Evolutionary conservation across 2,113 vertebrate species (phyloP).

Genomic region (Mixornis gularis): DNA sequence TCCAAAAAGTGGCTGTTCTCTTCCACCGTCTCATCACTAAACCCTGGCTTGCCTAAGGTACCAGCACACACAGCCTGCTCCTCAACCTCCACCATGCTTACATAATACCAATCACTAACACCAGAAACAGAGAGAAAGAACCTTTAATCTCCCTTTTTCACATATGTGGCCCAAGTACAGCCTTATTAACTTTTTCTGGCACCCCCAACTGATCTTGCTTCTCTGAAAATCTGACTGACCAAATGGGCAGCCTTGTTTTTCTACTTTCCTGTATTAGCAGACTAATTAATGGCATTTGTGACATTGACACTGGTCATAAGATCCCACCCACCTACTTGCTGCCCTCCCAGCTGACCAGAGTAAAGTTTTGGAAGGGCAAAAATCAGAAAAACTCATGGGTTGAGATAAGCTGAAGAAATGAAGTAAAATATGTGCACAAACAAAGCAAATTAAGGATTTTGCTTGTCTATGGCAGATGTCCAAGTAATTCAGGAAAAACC

Average conservation of each 20-base stretch:
- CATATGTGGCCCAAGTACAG: not conserved
- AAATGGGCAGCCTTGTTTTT: not conserved
- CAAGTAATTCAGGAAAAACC: not conserved
- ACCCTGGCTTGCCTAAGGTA: not conserved
- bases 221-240: not conserved
- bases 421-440: not conserved
- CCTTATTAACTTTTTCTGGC: not conserved
- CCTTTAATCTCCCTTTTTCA: not conserved
- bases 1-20: not conserved
- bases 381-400: not conserved
- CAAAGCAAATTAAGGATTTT: not conserved
- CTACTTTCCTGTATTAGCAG: not conserved
- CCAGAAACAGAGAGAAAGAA: not conserved
- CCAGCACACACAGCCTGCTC: not conserved
- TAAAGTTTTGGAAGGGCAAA: not conserved
- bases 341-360: not conserved
- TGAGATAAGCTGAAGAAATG: not conserved
- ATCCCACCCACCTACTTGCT: rapidly evolving
- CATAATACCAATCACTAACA: not conserved
- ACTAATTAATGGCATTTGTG: not conserved
- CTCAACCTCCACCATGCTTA: not conserved
- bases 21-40: not conserved
- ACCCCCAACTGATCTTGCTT: not conserved
- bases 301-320: rapidly evolving
- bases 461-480: not conserved